A percentile compares a stretch with the other conserved stretches of the same genome.
Conservation (phyloP, 2,113 vertebrate species). For the Saguinus midas region DNA sequence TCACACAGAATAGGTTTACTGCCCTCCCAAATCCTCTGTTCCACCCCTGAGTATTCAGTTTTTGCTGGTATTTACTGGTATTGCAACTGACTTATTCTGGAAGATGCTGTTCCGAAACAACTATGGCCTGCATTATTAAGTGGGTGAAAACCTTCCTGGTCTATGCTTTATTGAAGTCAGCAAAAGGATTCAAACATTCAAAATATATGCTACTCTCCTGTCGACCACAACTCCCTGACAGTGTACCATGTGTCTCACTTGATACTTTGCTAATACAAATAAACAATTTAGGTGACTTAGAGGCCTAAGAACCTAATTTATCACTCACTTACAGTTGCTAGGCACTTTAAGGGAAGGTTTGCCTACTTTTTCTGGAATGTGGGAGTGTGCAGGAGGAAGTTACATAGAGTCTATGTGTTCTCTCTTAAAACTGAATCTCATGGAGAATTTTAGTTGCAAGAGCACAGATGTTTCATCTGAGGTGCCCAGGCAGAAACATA, state of each 20-base stretch:
- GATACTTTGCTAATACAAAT: conserved; percentile 63
- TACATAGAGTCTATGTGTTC: conserved; percentile 24
- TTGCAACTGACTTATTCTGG: neutral
- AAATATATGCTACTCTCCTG: conserved; percentile 76
- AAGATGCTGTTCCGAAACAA: neutral
- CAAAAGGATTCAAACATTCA: conserved; percentile 74
- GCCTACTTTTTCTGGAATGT: conserved; percentile 52
- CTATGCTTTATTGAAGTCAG: conserved; percentile 74
- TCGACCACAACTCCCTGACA: conserved; percentile 66
- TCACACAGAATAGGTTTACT: neutral
- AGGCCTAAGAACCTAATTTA: neutral
- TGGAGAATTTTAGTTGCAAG: conserved; percentile 11
- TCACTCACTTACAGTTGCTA: conserved; percentile 27
- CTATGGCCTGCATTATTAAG: conserved; percentile 39
- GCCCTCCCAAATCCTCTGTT: neutral
- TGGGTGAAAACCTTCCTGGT: conserved; percentile 72
- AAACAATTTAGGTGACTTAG: conserved; percentile 51
- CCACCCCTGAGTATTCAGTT: neutral
- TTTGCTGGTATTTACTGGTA: neutral
- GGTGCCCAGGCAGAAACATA: neutral
- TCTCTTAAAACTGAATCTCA: conserved; percentile 43
- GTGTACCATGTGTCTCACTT: conserved; percentile 55
- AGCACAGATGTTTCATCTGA: conserved; percentile 56
- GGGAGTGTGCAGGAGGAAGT: conserved; percentile 46
- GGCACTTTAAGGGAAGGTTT: conserved; percentile 53